These are phyloP conservation scores for Lepus europaeus DNA, from an alignment of 2,113 vertebrate species.

Conservation along the genomic window DNA sequence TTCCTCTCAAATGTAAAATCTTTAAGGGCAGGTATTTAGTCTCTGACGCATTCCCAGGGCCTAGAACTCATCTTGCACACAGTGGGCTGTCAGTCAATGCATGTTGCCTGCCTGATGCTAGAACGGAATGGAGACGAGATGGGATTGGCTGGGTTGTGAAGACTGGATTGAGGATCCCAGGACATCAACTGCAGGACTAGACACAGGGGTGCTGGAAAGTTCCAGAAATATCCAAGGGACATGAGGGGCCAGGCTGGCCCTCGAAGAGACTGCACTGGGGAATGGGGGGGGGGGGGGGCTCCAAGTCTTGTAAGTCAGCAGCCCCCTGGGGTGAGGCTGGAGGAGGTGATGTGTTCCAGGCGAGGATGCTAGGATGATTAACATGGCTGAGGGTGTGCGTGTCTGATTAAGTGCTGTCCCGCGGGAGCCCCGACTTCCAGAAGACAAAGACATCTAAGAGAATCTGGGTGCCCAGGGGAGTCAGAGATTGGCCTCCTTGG, in stretches of 20 bases:
- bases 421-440: constrained; percentile 37
- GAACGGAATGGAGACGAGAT: neutral
- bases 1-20: neutral
- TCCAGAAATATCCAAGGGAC: neutral
- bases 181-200: neutral
- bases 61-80: neutral
- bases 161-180: neutral
- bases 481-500: constrained; percentile 49
- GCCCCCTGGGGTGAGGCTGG: no score
- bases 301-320: no score
- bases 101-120: neutral
- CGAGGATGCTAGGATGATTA: neutral
- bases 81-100: neutral
- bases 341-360: no score
- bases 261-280: neutral
- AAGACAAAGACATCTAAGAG: constrained; percentile 78
- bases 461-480: constrained; percentile 56
- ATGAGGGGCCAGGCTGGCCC: neutral
- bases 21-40: neutral
- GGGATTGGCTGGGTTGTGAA: neutral
- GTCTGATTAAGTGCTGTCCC: constrained; percentile 53
- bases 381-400: neutral
- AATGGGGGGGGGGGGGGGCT: no score
- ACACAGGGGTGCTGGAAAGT: neutral
- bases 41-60: neutral